These are phyloP conservation scores for Silvanus unidentatus DNA, from an alignment of 2,888 invertebrate genomes.

Conservation along the genomic window DNA sequence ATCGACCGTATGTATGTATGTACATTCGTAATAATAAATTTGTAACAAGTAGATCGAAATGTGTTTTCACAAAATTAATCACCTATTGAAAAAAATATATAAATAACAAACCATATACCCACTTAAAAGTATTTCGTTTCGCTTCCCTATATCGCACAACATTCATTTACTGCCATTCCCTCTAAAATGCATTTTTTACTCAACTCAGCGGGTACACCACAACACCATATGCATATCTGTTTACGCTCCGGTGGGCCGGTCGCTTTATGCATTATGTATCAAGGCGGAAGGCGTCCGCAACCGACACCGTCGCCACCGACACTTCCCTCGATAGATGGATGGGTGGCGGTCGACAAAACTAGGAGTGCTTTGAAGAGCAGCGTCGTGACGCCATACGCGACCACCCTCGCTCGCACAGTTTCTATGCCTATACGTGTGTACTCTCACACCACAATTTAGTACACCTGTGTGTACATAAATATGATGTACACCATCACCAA, in stretches of 20 bases:
- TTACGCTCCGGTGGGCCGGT: slow-evolving; percentile 7
- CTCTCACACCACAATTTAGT: too few species aligned
- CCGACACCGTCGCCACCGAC: too few species aligned
- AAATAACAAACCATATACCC: background rate
- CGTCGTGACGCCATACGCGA: background rate
- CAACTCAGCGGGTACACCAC: background rate
- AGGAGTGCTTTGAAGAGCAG: background rate
- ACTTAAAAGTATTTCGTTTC: background rate
- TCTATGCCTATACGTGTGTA: background rate
- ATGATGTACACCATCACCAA: slow-evolving; percentile 1
- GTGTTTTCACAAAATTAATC: too few species aligned
- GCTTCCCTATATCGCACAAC: background rate
- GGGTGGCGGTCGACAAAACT: background rate
- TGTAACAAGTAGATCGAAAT: too few species aligned
- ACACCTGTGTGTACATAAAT: too few species aligned
- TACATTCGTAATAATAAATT: too few species aligned
- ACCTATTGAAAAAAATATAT: too few species aligned
- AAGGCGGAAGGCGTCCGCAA: background rate
- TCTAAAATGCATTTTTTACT: slow-evolving; percentile 3
- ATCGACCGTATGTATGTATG: too few species aligned
- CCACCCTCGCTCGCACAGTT: background rate
- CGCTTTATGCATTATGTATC: slow-evolving; percentile 9
- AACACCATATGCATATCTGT: slow-evolving; percentile 6
- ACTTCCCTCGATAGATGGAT: background rate
- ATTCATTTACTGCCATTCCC: too few species aligned